phyloP scores from a whole-genome alignment of 2,113 vertebrate species.

The Rhegmatorhina hoffmannsi region DNA sequence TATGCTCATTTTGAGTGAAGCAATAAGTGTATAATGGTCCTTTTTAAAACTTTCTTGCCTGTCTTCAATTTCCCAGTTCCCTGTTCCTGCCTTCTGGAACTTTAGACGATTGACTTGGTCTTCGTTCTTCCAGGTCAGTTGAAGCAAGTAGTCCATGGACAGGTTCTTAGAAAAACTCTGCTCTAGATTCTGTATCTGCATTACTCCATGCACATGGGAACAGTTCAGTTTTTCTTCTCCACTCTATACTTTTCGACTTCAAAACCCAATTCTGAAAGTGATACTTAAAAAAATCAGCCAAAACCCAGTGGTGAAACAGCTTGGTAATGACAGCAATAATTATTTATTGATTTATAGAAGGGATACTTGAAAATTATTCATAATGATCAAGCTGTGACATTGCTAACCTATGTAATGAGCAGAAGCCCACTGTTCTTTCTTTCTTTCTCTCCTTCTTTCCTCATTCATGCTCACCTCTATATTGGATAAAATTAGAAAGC shows the following conservation, averaged over 20 bases:
- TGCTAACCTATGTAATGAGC: background rate
- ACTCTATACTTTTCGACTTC: background rate
- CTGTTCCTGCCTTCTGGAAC: background rate
- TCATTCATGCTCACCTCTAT: background rate
- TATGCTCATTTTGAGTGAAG: background rate
- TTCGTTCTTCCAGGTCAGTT: background rate
- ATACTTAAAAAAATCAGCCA: background rate
- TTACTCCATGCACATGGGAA: background rate
- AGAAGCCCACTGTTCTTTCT: background rate
- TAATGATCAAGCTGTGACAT: slow-evolving; percentile 6
- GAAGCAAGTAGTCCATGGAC: background rate
- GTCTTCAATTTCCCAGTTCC: background rate
- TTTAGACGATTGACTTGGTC: background rate
- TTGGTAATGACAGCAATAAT: background rate
- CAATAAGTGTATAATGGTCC: background rate
- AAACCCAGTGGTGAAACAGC: background rate
- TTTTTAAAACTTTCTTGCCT: background rate
- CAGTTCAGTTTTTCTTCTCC: background rate
- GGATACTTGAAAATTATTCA: slow-evolving; percentile 22
- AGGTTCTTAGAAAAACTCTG: background rate
- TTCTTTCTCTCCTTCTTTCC: background rate
- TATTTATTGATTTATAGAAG: slow-evolving; percentile 22
- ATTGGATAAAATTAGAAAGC: background rate
- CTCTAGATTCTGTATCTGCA: background rate
- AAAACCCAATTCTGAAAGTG: background rate